Evolutionary conservation across 2,797 vertebrate species (phyloP), one percentile per base, ranked within the genome.

Genomic region (Scolopax bukidnonensis): DNA sequence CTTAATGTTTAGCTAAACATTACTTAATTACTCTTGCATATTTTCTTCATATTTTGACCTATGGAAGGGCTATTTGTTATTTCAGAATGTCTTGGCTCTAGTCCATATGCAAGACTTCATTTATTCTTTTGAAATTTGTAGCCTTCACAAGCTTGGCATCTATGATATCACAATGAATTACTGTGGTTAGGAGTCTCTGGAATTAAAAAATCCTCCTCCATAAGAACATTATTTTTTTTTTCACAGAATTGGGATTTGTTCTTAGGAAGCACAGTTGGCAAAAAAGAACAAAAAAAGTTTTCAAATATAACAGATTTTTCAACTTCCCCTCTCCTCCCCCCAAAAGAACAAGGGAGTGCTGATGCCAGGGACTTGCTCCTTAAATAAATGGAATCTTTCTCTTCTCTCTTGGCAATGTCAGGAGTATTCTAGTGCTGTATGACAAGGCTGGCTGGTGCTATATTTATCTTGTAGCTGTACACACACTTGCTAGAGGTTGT

Each of bases 401-500:
- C 76, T 87, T 78, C 85, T 91, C 64, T 96, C 96, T 97, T 97
- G 97, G 97, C 97, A 97, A 81, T 21, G 5, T 68, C 48, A 53
- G 86, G 61, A 90, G 85, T 94, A 97, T 97, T 97, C 96, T 97
- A 96, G 94, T 97, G 70, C 90, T 94, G 73, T 93, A 96, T 94
- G 96, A 96, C 96, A 96, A 84, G 89, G 90, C 94, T 96, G 68
- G 74, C 89, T 96, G 95, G 84, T 90, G 96, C 96, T 97, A 96
- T 97, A 97, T 97, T 97, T 97, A 92, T 97, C 93, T 96, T 95
- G 91, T 96, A 95, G 93, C 94, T 93, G 77, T 75, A 93, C 65
- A 60, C 96, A 95, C 67, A 81, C 84, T 96, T 96, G 87, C 92
- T 87, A 93, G 94, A 94, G 73, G 65, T 92, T 10, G 4, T 87